Percentiles rank a stretch among this genome's conserved stretches.
Conservation (phyloP, 2,113 vertebrate species). For the Chunga burmeisteri region DNA sequence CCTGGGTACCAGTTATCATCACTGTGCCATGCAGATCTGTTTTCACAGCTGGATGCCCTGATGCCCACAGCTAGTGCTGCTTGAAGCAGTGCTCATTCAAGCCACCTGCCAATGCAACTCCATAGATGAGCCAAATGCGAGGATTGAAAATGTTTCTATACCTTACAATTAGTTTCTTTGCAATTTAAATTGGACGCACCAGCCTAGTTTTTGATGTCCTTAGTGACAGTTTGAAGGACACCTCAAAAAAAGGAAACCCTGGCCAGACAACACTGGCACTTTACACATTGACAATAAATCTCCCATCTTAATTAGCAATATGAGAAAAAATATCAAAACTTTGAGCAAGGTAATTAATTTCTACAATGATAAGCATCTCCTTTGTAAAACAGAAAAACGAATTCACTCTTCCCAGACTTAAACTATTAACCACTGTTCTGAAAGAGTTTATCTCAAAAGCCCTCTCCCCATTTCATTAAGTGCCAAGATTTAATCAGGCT, state of each 20-base stretch:
- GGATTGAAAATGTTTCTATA: not conserved
- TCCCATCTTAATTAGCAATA: constrained; percentile 28
- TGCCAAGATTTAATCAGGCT: constrained; percentile 5
- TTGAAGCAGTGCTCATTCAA: constrained; percentile 52
- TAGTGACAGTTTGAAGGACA: constrained; percentile 19
- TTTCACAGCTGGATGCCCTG: constrained; percentile 42
- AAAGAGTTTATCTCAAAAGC: constrained; percentile 2
- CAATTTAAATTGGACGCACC: constrained; percentile 25
- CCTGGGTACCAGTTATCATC: not conserved
- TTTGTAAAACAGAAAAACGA: not conserved
- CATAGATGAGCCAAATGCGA: constrained; percentile 43
- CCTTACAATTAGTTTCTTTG: constrained; percentile 19
- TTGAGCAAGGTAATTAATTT: constrained; percentile 48
- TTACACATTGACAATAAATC: not conserved
- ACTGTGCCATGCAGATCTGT: not conserved
- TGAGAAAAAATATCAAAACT: constrained; percentile 35
- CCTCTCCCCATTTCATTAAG: not conserved
- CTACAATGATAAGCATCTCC: constrained; percentile 33
- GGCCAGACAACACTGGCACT: not conserved
- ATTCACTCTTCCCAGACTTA: not conserved
- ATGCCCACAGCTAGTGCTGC: constrained; percentile 31
- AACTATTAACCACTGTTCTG: not conserved
- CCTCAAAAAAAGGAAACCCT: constrained; percentile 3
- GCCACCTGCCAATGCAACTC: constrained; percentile 40
- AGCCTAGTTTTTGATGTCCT: constrained; percentile 32